These are phyloP conservation scores for Panagrolaimus sp. DNA, from an alignment of 1,140 invertebrate genomes.

Conservation along the genomic window DNA sequence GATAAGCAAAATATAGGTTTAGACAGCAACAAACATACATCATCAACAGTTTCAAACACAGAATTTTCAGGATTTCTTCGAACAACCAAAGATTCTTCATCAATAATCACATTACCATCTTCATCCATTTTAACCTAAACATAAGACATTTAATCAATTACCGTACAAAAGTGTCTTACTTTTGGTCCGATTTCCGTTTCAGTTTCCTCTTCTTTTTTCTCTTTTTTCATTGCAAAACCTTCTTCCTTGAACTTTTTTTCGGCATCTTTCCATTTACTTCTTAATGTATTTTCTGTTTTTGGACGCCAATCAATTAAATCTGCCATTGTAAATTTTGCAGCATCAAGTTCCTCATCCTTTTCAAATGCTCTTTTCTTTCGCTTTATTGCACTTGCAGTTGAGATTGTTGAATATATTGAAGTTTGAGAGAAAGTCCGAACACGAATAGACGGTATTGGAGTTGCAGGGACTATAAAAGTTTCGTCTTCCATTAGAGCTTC, in stretches of 20 bases:
- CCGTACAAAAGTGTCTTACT: background rate
- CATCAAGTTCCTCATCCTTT: slow-evolving; percentile 29
- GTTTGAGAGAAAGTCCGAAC: no score
- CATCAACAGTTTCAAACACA: slow-evolving; percentile 38
- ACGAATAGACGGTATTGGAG: no score
- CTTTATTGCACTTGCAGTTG: background rate
- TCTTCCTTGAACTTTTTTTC: slow-evolving; percentile 23
- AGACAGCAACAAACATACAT: slow-evolving; percentile 28
- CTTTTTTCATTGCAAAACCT: background rate
- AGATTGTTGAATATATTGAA: no score
- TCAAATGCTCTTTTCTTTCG: slow-evolving; percentile 1
- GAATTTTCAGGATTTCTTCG: slow-evolving; percentile 35
- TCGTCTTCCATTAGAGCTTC: no score
- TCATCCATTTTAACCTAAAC: slow-evolving; percentile 41
- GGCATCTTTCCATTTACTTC: slow-evolving; percentile 39
- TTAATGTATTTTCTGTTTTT: slow-evolving; percentile 39
- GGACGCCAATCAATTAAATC: slow-evolving; percentile 40
- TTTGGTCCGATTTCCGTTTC: slow-evolving; percentile 2
- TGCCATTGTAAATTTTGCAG: slow-evolving; percentile 44
- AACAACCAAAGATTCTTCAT: slow-evolving; percentile 40
- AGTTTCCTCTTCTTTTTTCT: background rate
- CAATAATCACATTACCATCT: slow-evolving; percentile 40
- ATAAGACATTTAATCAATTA: background rate
- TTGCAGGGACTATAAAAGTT: no score
- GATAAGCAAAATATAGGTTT: background rate